A percentile compares a stretch with the other conserved stretches of the same genome.
phyloP scores from a whole-genome alignment of 2,113 vertebrate genomes.

The Trematocara variabile region DNA sequence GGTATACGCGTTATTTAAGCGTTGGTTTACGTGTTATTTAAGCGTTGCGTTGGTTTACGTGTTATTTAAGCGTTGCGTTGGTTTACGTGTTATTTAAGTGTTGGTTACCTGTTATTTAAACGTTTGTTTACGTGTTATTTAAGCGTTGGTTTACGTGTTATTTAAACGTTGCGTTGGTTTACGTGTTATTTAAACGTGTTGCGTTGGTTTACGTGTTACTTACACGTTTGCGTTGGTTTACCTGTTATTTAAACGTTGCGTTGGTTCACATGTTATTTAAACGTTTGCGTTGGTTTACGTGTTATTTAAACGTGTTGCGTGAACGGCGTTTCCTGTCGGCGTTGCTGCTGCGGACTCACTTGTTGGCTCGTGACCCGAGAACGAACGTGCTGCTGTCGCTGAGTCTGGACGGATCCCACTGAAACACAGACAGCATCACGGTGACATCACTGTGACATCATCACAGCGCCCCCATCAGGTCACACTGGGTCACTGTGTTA shows the following conservation, averaged over 20 bases:
- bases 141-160: no score
- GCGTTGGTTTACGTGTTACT: no score
- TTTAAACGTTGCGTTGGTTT: no score
- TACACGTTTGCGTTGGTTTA: no score
- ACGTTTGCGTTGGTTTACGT: neutral
- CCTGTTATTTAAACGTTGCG: neutral
- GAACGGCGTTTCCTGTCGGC: neutral
- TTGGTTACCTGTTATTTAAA: no score
- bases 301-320: neutral
- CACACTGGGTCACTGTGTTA: neutral
- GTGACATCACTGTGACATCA: neutral
- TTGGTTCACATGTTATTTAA: neutral
- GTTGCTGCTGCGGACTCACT: conserved; percentile 78
- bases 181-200: no score
- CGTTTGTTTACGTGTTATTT: no score
- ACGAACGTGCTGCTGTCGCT: conserved; percentile 88
- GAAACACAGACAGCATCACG: conserved; percentile 3
- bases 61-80: no score
- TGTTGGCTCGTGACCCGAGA: conserved; percentile 96
- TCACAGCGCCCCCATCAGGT: neutral
- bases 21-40: no score
- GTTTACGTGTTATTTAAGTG: no score
- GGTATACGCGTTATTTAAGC: no score
- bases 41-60: no score
- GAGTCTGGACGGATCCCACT: conserved; percentile 95